Conservation (phyloP, 64 coral and sea anemone species). For the Montipora cactus region DNA sequence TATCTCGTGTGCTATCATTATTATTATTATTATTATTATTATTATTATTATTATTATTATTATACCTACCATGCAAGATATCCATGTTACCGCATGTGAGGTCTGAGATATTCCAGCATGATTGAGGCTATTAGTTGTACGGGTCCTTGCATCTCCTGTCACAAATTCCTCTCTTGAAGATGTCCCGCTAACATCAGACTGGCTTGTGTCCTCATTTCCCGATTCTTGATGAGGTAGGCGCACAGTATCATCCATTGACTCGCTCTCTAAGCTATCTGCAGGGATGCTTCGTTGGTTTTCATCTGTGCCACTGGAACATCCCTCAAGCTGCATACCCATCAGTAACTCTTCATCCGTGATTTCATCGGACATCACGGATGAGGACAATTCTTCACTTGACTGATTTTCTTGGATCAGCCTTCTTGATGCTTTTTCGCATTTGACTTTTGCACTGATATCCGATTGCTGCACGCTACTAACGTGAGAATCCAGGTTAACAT, state of each 20-base stretch:
- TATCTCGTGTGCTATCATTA: no score
- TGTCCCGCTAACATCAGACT: background rate
- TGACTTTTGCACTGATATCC: background rate
- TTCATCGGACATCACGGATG: background rate
- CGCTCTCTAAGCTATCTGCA: background rate
- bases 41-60: background rate
- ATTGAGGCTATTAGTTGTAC: background rate
- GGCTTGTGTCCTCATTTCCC: background rate
- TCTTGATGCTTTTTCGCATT: background rate
- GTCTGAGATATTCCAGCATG: background rate
- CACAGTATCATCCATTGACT: background rate
- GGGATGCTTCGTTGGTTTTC: background rate
- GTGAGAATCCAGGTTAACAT: background rate
- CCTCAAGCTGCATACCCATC: background rate
- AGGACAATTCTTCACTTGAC: no score
- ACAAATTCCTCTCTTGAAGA: background rate
- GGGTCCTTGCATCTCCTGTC: background rate
- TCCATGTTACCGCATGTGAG: background rate
- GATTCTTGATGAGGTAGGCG: background rate
- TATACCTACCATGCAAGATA: slow-evolving; percentile 25
- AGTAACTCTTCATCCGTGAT: slow-evolving; percentile 61
- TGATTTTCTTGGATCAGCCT: slow-evolving; percentile 7
- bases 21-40: no score
- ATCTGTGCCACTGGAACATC: background rate
- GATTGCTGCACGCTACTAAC: background rate